These are phyloP conservation scores for Miltochrista miniata DNA, from an alignment of 2,888 invertebrate species.

Conservation along the genomic window DNA sequence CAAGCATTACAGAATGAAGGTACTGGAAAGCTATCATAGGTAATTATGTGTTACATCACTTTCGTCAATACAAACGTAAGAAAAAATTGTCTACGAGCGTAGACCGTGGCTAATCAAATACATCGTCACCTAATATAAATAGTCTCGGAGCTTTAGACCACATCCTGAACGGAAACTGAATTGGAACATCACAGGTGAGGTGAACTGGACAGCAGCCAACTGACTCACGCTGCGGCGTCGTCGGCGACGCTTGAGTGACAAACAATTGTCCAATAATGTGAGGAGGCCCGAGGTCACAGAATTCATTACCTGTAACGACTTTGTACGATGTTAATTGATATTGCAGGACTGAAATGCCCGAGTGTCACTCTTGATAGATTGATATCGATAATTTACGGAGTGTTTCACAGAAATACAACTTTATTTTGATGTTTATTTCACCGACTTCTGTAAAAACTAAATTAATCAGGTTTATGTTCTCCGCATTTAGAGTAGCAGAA, in stretches of 20 bases:
- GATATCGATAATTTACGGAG: too few species aligned
- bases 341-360: conserved; percentile 3
- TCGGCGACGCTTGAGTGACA: conserved; percentile 36
- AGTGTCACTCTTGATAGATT: background rate
- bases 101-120: conserved; percentile 54
- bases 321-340: conserved; percentile 25
- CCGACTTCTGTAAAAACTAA: too few species aligned
- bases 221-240: conserved; percentile 47
- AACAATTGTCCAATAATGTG: conserved; percentile 42
- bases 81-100: conserved; percentile 36
- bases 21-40: too few species aligned
- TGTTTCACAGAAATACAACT: too few species aligned
- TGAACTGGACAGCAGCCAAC: conserved; percentile 62
- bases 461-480: too few species aligned
- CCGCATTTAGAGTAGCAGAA: too few species aligned
- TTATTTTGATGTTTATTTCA: too few species aligned
- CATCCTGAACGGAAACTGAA: conserved; percentile 72
- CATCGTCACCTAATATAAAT: conserved; percentile 62
- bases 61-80: conserved; percentile 13
- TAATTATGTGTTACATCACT: conserved; percentile 15
- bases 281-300: conserved; percentile 34
- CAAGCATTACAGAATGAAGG: too few species aligned
- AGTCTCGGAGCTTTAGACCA: conserved; percentile 49
- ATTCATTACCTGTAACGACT: conserved; percentile 35
- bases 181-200: conserved; percentile 68